Percentiles rank a stretch among this genome's conserved stretches.
Conservation (phyloP, 2,888 invertebrate species). For the Agrilus cyanescens region DNA sequence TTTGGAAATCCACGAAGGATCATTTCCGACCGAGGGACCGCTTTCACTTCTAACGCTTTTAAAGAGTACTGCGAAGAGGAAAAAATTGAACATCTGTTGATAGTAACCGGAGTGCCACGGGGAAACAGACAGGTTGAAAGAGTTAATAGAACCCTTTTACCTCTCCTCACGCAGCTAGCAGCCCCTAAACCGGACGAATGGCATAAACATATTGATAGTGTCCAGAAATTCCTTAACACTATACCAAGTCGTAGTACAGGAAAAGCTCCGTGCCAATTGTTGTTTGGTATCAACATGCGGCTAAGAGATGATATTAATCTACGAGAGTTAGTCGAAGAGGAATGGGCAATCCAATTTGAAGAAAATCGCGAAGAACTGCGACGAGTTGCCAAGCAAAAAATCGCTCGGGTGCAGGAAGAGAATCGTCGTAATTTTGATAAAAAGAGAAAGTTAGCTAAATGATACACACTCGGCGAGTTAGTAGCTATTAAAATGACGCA, state of each 20-base stretch:
- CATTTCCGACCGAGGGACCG: conserved; percentile 16
- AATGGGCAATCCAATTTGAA: too few species aligned
- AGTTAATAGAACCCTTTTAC: conserved; percentile 4
- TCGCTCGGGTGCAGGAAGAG: too few species aligned
- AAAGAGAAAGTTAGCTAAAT: neutral
- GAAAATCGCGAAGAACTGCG: too few species aligned
- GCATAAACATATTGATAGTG: conserved; percentile 11
- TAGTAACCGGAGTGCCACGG: too few species aligned
- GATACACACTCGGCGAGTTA: conserved; percentile 9
- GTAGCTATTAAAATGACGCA: conserved; percentile 26
- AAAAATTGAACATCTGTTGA: too few species aligned
- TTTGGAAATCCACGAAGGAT: conserved; percentile 17
- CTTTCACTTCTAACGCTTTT: conserved; percentile 17
- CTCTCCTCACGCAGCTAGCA: conserved; percentile 11
- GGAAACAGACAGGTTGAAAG: conserved; percentile 5
- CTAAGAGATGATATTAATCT: too few species aligned
- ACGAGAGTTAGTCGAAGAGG: too few species aligned
- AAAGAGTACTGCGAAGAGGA: conserved; percentile 1
- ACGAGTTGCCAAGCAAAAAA: too few species aligned
- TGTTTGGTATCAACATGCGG: too few species aligned
- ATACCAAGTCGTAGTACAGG: too few species aligned
- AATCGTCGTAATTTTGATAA: too few species aligned
- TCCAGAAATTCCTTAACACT: conserved; percentile 8
- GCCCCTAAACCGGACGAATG: conserved; percentile 10
- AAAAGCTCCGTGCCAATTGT: too few species aligned